Evolutionary conservation across 2,797 vertebrate species (phyloP).

Genomic region (Tangara arthus): DNA sequence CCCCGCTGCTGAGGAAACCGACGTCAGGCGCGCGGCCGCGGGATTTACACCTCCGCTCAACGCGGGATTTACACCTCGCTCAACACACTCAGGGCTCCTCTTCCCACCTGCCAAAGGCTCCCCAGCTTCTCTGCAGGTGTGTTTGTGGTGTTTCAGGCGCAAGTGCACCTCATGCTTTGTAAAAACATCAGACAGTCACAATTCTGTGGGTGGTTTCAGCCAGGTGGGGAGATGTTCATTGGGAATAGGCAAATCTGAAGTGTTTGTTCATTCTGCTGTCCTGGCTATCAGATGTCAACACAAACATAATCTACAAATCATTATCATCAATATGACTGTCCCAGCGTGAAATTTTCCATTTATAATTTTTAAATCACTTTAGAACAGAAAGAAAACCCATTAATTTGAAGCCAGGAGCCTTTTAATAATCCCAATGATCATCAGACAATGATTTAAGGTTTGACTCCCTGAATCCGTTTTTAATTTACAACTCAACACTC

Average conservation of each 20-base stretch:
- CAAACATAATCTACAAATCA: background rate
- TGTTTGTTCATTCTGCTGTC: background rate
- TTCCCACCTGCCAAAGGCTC: background rate
- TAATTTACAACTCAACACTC: background rate
- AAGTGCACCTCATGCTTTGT: fast-evolving
- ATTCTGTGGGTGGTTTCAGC: background rate
- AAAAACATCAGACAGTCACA: fast-evolving
- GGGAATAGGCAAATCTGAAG: background rate
- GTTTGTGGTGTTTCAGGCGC: background rate
- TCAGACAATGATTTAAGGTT: background rate
- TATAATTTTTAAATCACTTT: background rate
- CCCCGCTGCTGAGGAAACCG: background rate
- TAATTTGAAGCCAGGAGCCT: background rate
- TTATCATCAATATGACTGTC: background rate
- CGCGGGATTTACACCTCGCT: background rate
- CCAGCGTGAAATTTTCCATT: background rate
- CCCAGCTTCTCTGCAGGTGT: background rate
- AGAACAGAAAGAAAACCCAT: background rate
- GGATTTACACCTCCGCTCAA: background rate
- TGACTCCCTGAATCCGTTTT: background rate
- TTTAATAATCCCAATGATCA: background rate
- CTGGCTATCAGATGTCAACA: background rate
- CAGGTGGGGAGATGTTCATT: fast-evolving
- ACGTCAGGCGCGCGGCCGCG: background rate
- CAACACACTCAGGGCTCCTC: background rate